Percentiles rank a stretch among this genome's conserved stretches.
Conservation (phyloP, 1,140 invertebrate genomes). For the Plutomurus gul region DNA sequence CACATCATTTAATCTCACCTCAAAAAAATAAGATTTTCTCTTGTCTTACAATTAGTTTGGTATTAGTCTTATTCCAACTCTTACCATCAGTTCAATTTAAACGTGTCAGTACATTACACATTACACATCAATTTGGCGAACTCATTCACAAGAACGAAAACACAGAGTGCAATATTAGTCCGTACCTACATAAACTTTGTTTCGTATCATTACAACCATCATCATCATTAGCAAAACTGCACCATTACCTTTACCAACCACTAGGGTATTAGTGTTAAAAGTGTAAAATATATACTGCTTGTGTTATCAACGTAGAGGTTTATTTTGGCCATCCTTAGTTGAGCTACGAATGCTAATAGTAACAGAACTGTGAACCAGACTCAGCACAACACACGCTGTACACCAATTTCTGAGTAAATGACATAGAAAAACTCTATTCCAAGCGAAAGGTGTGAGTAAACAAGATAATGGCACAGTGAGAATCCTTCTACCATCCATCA, state of each 20-base stretch:
- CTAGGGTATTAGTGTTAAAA: no score
- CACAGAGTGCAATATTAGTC: neutral
- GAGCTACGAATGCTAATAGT: no score
- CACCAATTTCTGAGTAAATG: neutral
- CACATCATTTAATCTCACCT: neutral
- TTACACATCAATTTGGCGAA: neutral
- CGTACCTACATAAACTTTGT: neutral
- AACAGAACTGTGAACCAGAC: neutral
- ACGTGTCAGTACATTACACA: no score
- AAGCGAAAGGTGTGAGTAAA: slow-evolving; percentile 12
- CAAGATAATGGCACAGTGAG: neutral
- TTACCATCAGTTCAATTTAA: no score
- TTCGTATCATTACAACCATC: neutral
- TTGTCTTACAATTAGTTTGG: neutral
- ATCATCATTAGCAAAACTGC: neutral
- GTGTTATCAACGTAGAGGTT: no score
- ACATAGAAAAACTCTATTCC: neutral
- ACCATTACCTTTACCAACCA: neutral
- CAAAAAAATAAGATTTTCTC: neutral
- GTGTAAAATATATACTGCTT: no score
- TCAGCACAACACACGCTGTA: neutral
- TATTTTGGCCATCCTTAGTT: no score
- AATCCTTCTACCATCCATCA: neutral
- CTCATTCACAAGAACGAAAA: neutral
- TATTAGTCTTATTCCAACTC: neutral